Evolutionary conservation across 2,888 invertebrate species (phyloP), one percentile per base, ranked within the genome.

Genomic region (Platerodrilus igneus): DNA sequence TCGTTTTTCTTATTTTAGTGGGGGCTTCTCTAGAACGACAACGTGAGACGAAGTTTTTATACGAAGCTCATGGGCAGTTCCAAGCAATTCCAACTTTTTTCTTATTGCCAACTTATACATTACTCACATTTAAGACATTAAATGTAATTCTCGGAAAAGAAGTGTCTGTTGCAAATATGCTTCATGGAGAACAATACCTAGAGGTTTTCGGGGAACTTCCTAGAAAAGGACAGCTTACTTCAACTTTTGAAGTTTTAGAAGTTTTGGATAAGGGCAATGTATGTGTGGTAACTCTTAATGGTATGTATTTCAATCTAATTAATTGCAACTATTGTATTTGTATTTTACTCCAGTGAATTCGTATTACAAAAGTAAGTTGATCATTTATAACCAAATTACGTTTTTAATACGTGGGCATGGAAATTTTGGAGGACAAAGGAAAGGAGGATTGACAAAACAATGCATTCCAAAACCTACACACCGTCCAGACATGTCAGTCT

Each of bases 161-260:
- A 7, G 39, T 67, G 9, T 52, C 53, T 37, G 48, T 68, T 2
- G 57, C 52, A 13, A 58, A 89, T 81, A 74, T 93, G 31, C 74
- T 99, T 1, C 99, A 99, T 64, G 99, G 97, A 1, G 99, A 99
- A 64, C 97, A 99, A 62, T 99, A 88, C 66, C 73, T 96, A 22
- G 94, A 97, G 73, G 72, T 94, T 39, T 60, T 81, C 1, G 81
- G 78, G 52, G 81, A 73, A 28, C 81, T 75, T 25, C 74, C 81
- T 55, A 86, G 79, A 15, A 79, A 80, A 44, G 86, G 81, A 3
- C 75, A 71, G 16, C 72, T 96, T 44, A 75, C 75, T 8, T 79
- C 83, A 4, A 76, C 75, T 57, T 72, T 78, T 20, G 78, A 75
- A 51, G 72, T 95, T 7, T 78, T 79, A 9, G 97, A 95, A 63